A percentile compares a stretch with the other conserved stretches of the same genome.
These are phyloP conservation scores for Heterotis niloticus DNA, from an alignment of 2,113 vertebrate genomes.

Conservation along the genomic window DNA sequence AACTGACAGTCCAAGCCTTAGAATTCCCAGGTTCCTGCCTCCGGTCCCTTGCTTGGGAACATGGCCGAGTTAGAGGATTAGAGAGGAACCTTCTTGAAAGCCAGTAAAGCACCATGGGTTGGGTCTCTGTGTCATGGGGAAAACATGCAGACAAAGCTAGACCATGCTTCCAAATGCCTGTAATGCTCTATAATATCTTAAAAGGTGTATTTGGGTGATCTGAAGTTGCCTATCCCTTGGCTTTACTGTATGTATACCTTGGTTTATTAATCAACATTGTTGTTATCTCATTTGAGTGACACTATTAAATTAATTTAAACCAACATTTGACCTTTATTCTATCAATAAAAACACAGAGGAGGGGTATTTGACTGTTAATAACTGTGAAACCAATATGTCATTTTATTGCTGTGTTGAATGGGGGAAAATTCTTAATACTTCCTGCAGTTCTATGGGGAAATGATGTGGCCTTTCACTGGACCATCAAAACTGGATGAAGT, in stretches of 20 bases:
- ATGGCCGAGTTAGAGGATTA: slow-evolving; percentile 51
- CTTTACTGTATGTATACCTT: no score
- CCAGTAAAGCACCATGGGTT: slow-evolving; percentile 54
- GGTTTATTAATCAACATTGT: no score
- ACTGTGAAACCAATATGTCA: background rate
- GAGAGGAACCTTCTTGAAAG: slow-evolving; percentile 63
- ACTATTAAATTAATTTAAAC: background rate
- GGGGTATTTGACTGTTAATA: no score
- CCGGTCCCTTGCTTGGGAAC: slow-evolving; percentile 27
- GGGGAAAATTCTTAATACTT: background rate
- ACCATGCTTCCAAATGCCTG: slow-evolving; percentile 43
- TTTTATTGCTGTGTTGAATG: background rate
- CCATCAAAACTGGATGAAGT: slow-evolving; percentile 17
- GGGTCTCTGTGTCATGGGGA: slow-evolving; percentile 55
- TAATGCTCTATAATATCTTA: background rate
- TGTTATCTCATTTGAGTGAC: no score
- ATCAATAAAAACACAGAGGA: background rate
- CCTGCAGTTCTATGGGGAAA: background rate
- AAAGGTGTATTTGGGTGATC: no score
- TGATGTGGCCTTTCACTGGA: background rate
- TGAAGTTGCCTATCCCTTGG: no score
- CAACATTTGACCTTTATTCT: background rate
- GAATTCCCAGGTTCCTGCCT: slow-evolving; percentile 54
- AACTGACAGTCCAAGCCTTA: slow-evolving; percentile 54
- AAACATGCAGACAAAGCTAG: slow-evolving; percentile 53